A percentile compares a stretch with the other conserved stretches of the same genome.
These are phyloP conservation scores for Hydropsyche betteni DNA, from an alignment of 2,888 invertebrate species.

Conservation along the genomic window DNA sequence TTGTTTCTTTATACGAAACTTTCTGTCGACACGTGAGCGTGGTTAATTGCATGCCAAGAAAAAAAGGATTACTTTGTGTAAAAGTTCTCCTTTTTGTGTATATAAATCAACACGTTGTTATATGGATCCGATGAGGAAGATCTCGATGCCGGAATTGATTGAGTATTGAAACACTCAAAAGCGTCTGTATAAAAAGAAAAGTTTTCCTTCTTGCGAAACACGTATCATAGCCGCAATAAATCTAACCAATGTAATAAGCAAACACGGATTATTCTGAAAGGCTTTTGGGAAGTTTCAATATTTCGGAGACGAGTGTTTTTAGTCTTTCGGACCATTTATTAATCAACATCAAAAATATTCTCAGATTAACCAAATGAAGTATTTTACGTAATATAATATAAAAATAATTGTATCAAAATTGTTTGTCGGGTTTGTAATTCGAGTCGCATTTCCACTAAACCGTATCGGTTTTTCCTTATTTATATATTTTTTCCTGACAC, in stretches of 20 bases:
- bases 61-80: conserved; percentile 3
- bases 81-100: conserved; percentile 10
- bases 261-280: too few relatives aligned
- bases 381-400: too few relatives aligned
- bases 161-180: conserved; percentile 25
- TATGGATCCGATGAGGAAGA: conserved; percentile 4
- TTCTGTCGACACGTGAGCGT: conserved; percentile 3
- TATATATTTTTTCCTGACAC: neutral
- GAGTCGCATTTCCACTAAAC: too few relatives aligned
- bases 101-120: conserved; percentile 17
- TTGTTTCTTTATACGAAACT: neutral
- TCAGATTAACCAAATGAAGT: too few relatives aligned
- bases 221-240: conserved; percentile 2
- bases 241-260: too few relatives aligned
- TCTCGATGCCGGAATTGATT: conserved; percentile 7
- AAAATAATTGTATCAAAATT: too few relatives aligned
- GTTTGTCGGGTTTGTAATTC: too few relatives aligned
- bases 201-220: neutral
- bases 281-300: too few relatives aligned
- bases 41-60: conserved; percentile 2
- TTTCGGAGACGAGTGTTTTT: too few relatives aligned
- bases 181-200: neutral
- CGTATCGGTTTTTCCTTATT: neutral
- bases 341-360: too few relatives aligned
- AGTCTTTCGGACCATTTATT: too few relatives aligned